Evolutionary conservation across 1,140 invertebrate species (phyloP), one percentile per base, ranked within the genome.

Genomic region (Kradibia gibbosae): DNA sequence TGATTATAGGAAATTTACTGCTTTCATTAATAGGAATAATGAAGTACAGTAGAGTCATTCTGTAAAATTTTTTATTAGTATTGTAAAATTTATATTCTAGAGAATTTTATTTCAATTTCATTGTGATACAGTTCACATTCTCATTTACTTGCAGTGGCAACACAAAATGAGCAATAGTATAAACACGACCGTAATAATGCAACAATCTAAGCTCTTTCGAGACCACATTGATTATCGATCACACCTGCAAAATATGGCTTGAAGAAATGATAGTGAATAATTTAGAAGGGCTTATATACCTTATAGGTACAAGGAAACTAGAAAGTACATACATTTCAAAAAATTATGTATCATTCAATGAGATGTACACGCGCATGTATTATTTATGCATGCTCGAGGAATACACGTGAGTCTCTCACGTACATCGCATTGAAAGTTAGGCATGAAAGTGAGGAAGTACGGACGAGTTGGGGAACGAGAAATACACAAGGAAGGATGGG

Each of bases 401-500:
- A 10, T 28, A 42, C 28, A n/a, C 55, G 53, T 20, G 53, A 34
- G 0, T 65, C 22, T 65, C 22, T 55, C 71, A 42, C 77, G 57
- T 71, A 80, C 53, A 48, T 48, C 67, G 60, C 62, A 31, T 81
- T 81, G 73, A 60, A 34, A 73, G 77, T 28, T 73, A 71, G 48
- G 65, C 73, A 62, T 67, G 74, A 62, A 25, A 67, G 48, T 55
- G 50, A 31, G 31, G 17, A 2, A 28, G 11, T 15, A 62, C 62
- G 28, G 62, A 76, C 45, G 15, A 57, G 25, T 17, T 48, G 45
- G 17, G 48, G 72, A 31, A 57, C 70, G 74, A 45, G 53, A 57
- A 65, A 76, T 28, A 31, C 10, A 48, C 50, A 70, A 17, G 17
- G 78, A 70, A 53, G 67, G 77, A 53, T 55, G 72, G 82, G 25